These are phyloP conservation scores for Pharmacophagus antenor DNA, from an alignment of 2,888 invertebrate genomes.

Conservation along the genomic window DNA sequence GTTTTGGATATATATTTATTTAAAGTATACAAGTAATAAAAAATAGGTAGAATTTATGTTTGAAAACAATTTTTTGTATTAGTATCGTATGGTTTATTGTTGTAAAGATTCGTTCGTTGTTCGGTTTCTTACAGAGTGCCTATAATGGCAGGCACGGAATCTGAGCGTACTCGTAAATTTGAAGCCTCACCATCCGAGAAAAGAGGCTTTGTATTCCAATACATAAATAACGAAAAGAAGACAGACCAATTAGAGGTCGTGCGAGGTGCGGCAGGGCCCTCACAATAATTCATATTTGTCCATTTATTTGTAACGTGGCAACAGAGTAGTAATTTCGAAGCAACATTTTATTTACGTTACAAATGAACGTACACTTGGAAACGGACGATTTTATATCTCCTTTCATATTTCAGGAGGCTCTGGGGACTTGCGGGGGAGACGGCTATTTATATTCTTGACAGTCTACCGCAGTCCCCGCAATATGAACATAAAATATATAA, in stretches of 20 bases:
- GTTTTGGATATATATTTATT: too few species aligned
- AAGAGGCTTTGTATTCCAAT: constrained; percentile 24
- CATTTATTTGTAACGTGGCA: constrained; percentile 32
- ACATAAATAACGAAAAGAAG: constrained; percentile 30
- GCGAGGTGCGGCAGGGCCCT: constrained; percentile 20
- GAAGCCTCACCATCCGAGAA: neutral
- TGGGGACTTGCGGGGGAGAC: constrained; percentile 19
- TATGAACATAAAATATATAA: constrained; percentile 21
- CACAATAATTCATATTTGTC: constrained; percentile 34
- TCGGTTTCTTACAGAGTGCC: neutral
- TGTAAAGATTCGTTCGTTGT: neutral
- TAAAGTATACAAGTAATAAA: too few species aligned
- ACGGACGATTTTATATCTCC: constrained; percentile 31
- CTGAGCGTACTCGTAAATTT: constrained; percentile 4
- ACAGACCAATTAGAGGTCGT: constrained; percentile 30
- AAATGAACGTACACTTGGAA: constrained; percentile 34
- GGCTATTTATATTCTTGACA: constrained; percentile 26
- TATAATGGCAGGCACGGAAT: neutral
- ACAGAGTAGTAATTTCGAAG: constrained; percentile 36
- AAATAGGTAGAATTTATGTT: neutral
- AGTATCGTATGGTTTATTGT: neutral
- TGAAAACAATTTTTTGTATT: neutral
- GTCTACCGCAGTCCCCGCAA: constrained; percentile 16
- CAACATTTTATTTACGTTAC: constrained; percentile 37
- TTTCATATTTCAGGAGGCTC: constrained; percentile 31